A percentile compares a stretch with the other conserved stretches of the same genome.
phyloP scores from a whole-genome alignment of 2,888 invertebrate genomes.

The Athripsodes cinereus region DNA sequence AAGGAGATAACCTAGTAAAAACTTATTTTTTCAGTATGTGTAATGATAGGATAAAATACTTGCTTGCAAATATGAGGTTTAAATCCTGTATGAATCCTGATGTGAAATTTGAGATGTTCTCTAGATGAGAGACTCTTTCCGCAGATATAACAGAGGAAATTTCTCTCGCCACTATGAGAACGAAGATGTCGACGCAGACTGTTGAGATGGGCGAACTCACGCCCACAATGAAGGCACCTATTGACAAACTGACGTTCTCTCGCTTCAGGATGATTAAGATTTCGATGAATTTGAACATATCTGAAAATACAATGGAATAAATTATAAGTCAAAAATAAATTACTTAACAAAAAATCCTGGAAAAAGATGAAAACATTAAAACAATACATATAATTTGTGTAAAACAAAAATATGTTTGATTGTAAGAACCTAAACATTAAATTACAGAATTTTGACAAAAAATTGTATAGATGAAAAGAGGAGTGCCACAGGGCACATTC shows the following conservation, averaged over 20 bases:
- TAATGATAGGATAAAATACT: too few species aligned
- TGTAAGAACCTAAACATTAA: too few species aligned
- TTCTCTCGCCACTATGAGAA: conserved; percentile 46
- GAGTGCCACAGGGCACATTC: too few species aligned
- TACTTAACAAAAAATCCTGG: too few species aligned
- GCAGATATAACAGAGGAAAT: conserved; percentile 55
- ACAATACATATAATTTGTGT: too few species aligned
- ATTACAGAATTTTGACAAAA: too few species aligned
- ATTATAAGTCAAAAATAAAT: too few species aligned
- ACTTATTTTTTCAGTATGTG: too few species aligned
- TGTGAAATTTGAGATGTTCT: conserved; percentile 56
- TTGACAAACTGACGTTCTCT: conserved; percentile 38
- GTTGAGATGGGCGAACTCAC: conserved; percentile 49
- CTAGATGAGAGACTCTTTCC: conserved; percentile 54
- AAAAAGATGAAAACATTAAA: too few species aligned
- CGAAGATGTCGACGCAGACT: conserved; percentile 45
- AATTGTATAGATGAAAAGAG: too few species aligned
- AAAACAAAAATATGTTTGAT: too few species aligned
- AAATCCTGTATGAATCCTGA: conserved; percentile 56
- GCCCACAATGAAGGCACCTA: conserved; percentile 43
- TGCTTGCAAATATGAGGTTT: conserved; percentile 55
- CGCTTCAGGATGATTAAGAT: conserved; percentile 39
- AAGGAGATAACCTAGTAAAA: too few species aligned
- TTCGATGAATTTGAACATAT: conserved; percentile 41
- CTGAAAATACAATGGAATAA: conserved; percentile 28